Evolutionary conservation across 2,113 vertebrate genomes (phyloP).

Genomic region (Todiramphus saurophagus): DNA sequence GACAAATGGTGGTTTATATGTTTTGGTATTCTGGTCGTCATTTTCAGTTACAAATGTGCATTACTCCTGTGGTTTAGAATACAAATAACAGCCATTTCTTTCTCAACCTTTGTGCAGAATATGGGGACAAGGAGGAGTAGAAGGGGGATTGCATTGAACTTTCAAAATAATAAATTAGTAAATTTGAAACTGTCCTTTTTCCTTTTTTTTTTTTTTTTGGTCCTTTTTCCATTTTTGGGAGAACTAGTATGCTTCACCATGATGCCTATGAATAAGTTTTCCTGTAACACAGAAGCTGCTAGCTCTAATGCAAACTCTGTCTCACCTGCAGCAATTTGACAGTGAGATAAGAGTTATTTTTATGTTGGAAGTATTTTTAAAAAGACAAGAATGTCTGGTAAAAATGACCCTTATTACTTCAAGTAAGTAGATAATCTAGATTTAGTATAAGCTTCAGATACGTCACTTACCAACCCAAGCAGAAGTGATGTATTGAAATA

Average conservation of each 20-base stretch:
- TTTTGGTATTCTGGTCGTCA: not conserved
- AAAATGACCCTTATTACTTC: conserved; percentile 1
- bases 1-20: not conserved
- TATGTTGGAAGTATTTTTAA: not conserved
- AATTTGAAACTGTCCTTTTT: not conserved
- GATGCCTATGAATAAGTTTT: not conserved
- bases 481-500: not conserved
- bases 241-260: not conserved
- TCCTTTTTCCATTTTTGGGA: not conserved
- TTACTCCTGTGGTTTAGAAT: not conserved
- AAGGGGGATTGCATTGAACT: not conserved
- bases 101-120: not conserved
- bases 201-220: not conserved
- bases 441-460: not conserved
- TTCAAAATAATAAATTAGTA: not conserved
- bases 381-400: not conserved
- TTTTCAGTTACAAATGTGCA: not conserved
- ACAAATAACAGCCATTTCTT: not conserved
- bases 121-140: not conserved
- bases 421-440: not conserved
- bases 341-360: not conserved
- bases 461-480: not conserved
- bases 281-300: not conserved
- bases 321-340: not conserved
- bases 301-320: not conserved